phyloP scores from a whole-genome alignment of 2,113 vertebrate species.

The cat (Felis catus) region DNA sequence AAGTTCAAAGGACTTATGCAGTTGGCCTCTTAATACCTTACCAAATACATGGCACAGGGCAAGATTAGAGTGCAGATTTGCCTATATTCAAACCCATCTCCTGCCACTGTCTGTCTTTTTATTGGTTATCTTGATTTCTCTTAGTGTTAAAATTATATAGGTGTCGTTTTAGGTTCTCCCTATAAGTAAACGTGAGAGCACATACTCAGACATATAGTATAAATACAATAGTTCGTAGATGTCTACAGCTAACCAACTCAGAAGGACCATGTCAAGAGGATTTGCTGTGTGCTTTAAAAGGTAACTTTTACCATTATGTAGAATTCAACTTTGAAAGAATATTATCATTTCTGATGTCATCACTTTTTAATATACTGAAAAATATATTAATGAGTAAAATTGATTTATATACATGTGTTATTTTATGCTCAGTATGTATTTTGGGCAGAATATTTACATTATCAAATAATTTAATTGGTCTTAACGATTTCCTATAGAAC shows the following conservation, averaged over 20 bases:
- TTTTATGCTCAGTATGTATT: not conserved
- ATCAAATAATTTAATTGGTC: not conserved
- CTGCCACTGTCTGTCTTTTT: not conserved
- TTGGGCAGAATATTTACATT: not conserved
- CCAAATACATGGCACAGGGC: not conserved
- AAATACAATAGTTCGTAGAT: not conserved
- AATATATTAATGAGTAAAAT: not conserved
- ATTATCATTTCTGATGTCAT: not conserved
- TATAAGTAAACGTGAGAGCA: not conserved
- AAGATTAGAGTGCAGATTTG: not conserved
- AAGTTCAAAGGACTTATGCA: not conserved
- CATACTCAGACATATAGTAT: not conserved
- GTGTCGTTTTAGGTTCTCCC: not conserved
- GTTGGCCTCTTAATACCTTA: no score
- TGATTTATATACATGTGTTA: not conserved
- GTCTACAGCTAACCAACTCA: not conserved
- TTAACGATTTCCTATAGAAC: not conserved
- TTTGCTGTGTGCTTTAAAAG: not conserved
- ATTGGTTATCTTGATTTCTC: not conserved
- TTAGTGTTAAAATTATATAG: not conserved
- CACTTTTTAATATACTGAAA: constrained; percentile 3
- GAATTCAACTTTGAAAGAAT: not conserved
- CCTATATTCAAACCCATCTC: not conserved
- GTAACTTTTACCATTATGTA: not conserved
- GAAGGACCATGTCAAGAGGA: not conserved